phyloP scores from a whole-genome alignment of 2,888 invertebrate species.

The Cartodere bifasciata region DNA sequence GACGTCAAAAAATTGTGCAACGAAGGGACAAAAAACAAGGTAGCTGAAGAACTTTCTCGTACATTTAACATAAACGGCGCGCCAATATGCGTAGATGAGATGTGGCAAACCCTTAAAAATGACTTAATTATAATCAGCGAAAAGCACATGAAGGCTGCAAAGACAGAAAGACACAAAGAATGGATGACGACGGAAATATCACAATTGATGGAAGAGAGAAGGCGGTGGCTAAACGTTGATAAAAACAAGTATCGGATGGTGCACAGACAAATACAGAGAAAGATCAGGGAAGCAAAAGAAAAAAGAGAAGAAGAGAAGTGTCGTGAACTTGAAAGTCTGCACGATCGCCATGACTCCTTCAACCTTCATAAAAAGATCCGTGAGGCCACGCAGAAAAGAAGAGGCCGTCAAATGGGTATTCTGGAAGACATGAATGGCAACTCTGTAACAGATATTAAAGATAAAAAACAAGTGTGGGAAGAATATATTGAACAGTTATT shows the following conservation, averaged over 20 bases:
- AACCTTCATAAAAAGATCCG: slow-evolving; percentile 13
- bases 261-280: slow-evolving; percentile 9
- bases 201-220: slow-evolving; percentile 11
- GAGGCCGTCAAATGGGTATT: slow-evolving; percentile 3
- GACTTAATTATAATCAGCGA: slow-evolving; percentile 4
- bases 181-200: slow-evolving; percentile 12
- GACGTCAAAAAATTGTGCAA: background rate
- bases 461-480: slow-evolving; percentile 9
- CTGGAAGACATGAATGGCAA: slow-evolving; percentile 9
- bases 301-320: slow-evolving; percentile 11
- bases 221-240: slow-evolving; percentile 8
- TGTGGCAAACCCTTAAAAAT: too few relatives aligned
- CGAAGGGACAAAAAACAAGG: slow-evolving; percentile 3
- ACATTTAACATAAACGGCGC: too few relatives aligned
- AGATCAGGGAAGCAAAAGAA: slow-evolving; percentile 11
- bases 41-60: too few relatives aligned
- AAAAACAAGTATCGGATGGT: slow-evolving; percentile 5
- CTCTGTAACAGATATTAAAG: slow-evolving; percentile 6
- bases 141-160: slow-evolving; percentile 7
- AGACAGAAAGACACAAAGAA: slow-evolving; percentile 9
- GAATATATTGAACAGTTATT: slow-evolving; percentile 13
- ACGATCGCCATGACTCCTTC: slow-evolving; percentile 11
- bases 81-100: too few relatives aligned
- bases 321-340: slow-evolving; percentile 12
- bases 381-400: slow-evolving; percentile 8